Percentiles rank a stretch among this genome's conserved stretches.
These are phyloP conservation scores for Epizoanthus stellaris DNA, from an alignment of 92 coral and sea anemone species.

Conservation along the genomic window DNA sequence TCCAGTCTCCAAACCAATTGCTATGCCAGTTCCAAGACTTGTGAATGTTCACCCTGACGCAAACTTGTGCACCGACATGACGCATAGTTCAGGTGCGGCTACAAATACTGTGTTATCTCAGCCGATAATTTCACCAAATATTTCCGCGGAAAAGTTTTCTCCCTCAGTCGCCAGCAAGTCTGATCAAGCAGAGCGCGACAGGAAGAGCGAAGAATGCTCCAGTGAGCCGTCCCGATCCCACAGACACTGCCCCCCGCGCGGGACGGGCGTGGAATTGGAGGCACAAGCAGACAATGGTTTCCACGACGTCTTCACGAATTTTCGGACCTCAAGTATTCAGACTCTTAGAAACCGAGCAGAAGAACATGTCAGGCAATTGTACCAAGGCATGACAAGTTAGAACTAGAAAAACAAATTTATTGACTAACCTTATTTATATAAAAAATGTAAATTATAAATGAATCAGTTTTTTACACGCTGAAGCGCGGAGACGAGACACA, in stretches of 20 bases:
- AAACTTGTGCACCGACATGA: not conserved
- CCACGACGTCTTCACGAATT: conserved; percentile 66
- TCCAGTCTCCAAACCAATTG: not conserved
- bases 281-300: not conserved
- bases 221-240: too few relatives aligned
- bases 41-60: not conserved
- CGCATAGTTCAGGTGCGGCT: not conserved
- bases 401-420: not conserved
- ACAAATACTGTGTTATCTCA: conserved; percentile 6
- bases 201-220: not conserved
- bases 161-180: conserved; percentile 27
- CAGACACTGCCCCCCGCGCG: not conserved
- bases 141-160: not conserved
- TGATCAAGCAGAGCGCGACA: not conserved
- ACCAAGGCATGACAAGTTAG: not conserved
- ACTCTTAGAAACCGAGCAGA: conserved; percentile 80
- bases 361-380: conserved; percentile 67
- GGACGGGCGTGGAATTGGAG: not conserved
- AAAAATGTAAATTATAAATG: not conserved
- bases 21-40: not conserved
- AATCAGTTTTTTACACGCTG: not conserved
- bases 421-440: not conserved
- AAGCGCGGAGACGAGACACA: too few relatives aligned
- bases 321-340: conserved; percentile 88
- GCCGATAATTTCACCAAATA: conserved; percentile 22